Evolutionary conservation across 1,140 invertebrate genomes (phyloP), one percentile per base, ranked within the genome.

Genomic region (Prorops nasuta): DNA sequence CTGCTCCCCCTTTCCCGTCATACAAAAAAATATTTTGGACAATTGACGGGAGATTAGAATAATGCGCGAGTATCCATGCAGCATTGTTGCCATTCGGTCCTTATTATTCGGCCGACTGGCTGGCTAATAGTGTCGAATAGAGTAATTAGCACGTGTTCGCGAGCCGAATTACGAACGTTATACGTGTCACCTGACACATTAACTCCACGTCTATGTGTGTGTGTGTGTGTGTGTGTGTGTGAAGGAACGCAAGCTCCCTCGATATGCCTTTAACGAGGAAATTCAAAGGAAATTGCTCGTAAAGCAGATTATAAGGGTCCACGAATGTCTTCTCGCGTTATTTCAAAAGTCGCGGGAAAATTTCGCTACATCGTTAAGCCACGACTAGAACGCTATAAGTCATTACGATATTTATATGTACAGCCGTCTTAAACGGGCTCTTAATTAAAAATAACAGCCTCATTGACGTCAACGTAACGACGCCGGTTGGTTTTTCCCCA

Each of bases 131-230:
- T 42, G 50, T 48, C 21, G 31, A 42, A 48, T 43, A 32, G 37
- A 14, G 22, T 56, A 56, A 53, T 52, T 56, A 48, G 54, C 43
- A 43, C 38, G 44, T 53, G 39, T 52, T 52, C 39, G 34, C 7
- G 44, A 51, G 15, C 7, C 8, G 38, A 52, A 42, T 52, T 52
- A 49, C 34, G 17, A 37, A 32, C 34, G 16, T 43, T 32, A 49
- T 53, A 44, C 40, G 35, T 54, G 46, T 49, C 51, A 44, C 10
- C 40, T 19, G 34, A 38, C 40, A 28, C 40, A 49, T 52, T 52
- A 52, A 49, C 40, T n/a, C 38, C 9, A 8, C 28, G 41, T 52
- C 15, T 28, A 41, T 17, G 19, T 31, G 12, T 6, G 12, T 12
- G 6, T 7, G 12, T 7, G 24, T 12, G 24, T n/a, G n/a, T 12